Evolutionary conservation across 2,888 invertebrate genomes (phyloP).

Genomic region (Netelia inedita): DNA sequence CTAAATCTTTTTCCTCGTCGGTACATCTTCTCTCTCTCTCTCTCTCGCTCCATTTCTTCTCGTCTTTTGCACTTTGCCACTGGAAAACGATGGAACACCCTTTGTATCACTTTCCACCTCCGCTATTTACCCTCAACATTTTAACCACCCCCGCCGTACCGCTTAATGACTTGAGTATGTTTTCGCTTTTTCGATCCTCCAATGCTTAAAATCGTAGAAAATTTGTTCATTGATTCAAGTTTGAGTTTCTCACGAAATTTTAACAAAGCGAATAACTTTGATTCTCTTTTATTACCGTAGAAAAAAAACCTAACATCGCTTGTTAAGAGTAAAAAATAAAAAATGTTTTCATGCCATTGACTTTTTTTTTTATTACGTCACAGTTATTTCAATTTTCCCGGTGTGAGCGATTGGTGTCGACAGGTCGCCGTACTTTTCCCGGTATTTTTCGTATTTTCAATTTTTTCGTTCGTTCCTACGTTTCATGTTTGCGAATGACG

Average conservation of each 20-base stretch:
- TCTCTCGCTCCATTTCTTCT: conserved; percentile 4
- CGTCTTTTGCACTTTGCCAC: conserved; percentile 10
- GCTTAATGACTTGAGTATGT: conserved; percentile 54
- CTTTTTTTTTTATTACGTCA: too few species aligned
- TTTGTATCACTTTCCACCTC: conserved; percentile 31
- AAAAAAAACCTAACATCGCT: background rate
- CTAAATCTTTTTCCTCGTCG: conserved; percentile 17
- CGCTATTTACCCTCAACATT: background rate
- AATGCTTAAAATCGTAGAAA: background rate
- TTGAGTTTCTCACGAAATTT: conserved; percentile 7
- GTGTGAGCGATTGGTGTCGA: background rate
- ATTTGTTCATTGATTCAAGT: background rate
- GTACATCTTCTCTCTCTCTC: conserved; percentile 10
- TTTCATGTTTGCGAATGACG: background rate
- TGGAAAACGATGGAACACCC: conserved; percentile 39
- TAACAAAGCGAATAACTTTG: background rate
- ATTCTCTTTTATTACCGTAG: background rate
- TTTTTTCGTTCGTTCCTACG: background rate
- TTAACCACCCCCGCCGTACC: conserved; percentile 6
- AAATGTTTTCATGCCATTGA: background rate
- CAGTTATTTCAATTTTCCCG: background rate
- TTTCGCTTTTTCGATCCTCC: conserved; percentile 39
- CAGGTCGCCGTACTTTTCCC: background rate
- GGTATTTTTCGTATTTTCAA: background rate
- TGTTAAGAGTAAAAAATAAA: background rate